phyloP scores from a whole-genome alignment of 2,888 invertebrate species.

The Zele albiditarsus region DNA sequence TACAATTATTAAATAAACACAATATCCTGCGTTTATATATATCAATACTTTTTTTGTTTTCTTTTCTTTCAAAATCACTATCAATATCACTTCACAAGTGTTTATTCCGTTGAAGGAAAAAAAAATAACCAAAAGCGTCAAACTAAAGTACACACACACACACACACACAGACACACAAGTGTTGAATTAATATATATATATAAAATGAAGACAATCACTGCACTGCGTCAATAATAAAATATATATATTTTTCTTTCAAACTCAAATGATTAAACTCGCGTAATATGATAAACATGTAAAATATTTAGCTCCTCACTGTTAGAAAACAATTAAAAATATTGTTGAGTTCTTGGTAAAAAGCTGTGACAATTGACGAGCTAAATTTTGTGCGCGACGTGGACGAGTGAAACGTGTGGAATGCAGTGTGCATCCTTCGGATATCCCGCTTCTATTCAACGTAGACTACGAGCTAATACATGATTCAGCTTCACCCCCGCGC shows the following conservation, averaged over 20 bases:
- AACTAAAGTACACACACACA: no score
- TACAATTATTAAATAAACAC: not conserved
- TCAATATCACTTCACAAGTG: constrained; percentile 17
- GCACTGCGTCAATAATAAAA: not conserved
- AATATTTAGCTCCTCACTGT: no score
- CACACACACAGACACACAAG: not conserved
- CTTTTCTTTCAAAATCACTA: not conserved
- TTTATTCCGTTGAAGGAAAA: not conserved
- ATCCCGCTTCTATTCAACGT: not conserved
- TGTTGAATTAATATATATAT: not conserved
- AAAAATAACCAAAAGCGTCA: not conserved
- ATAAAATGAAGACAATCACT: not conserved
- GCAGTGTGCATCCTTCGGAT: constrained; percentile 23
- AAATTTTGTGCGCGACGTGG: constrained; percentile 17
- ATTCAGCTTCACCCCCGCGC: constrained; percentile 29
- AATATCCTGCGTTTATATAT: not conserved
- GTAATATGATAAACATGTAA: no score
- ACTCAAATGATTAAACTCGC: no score
- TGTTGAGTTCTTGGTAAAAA: not conserved
- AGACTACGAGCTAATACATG: not conserved
- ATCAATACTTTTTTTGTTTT: not conserved
- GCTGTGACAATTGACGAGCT: not conserved
- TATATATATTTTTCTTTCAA: no score
- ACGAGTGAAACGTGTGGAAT: constrained; percentile 33
- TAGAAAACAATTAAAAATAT: not conserved